Evolutionary conservation across 2,888 invertebrate species (phyloP), one percentile per base, ranked within the genome.

Genomic region (Ormyrus labotus): DNA sequence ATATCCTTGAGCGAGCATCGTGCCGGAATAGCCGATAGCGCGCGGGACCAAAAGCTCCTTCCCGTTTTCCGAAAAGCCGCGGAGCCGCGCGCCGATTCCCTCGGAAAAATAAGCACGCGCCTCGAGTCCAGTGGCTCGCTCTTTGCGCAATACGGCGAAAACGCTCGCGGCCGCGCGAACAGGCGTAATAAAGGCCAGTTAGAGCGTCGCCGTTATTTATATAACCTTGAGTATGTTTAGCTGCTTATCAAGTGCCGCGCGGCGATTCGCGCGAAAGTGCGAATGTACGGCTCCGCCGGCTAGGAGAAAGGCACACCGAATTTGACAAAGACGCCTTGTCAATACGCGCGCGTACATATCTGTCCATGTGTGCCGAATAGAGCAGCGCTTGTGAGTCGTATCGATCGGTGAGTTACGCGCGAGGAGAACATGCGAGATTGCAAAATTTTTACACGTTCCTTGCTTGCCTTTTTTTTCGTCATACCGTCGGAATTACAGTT

Each of bases 1-100:
- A 48, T 85, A 87, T 87, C 86, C 85, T 86, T 81, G 84, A 83
- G 82, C 80, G 84, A 83, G 83, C 81, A 83, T 78, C 82, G 83
- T 83, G 78, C 74, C 57, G 74, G 78, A 80, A 80, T 82, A 68
- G 68, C 70, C 77, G 82, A 80, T 80, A 75, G 77, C 60, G 50
- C 4, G 19, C 51, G 7, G 57, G 45, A 7, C 34, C 34, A 3
- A 34, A 34, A 63, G 11, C 45, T 67, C 13, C n/a, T 68, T 55
- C 34, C 55, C 64, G 48, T 6, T 13, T 64, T 7, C 48, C n/a
- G n/a, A 19, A 19, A 19, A 19, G n/a, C 5, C 45, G 61, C 13
- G 10, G 1, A 19, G n/a, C 5, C 45, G 61, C 13, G 10, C 63
- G 34, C 34, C 45, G 45, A 63, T 45, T 45, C 47, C 45, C 10